Conservation (phyloP, 2,113 vertebrate species). For the Oncorhynchus nerka region DNA sequence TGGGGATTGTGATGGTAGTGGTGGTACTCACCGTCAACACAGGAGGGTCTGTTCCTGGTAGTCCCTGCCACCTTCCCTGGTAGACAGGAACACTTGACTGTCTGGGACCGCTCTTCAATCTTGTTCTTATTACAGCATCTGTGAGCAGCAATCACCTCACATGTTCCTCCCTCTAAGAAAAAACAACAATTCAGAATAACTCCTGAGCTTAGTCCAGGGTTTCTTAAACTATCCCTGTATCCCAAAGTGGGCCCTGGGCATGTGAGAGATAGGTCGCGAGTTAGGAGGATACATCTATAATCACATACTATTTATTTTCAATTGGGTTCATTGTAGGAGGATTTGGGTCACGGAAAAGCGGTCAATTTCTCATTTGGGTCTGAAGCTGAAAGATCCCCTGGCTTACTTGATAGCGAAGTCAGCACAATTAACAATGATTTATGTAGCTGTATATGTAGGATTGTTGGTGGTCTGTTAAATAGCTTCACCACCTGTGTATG, state of each 20-base stretch:
- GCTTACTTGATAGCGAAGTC: too few relatives aligned
- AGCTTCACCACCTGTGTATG: not conserved
- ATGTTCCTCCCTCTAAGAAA: slow-evolving; percentile 78
- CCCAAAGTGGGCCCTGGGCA: too few relatives aligned
- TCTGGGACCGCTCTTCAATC: slow-evolving; percentile 83
- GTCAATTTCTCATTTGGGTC: slow-evolving; percentile 21
- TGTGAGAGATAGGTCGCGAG: too few relatives aligned
- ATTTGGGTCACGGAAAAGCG: not conserved
- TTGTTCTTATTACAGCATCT: slow-evolving; percentile 83
- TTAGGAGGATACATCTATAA: too few relatives aligned
- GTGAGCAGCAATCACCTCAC: slow-evolving; percentile 80
- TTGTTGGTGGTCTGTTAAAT: not conserved
- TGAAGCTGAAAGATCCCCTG: too few relatives aligned
- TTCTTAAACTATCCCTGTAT: too few relatives aligned
- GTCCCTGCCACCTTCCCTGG: slow-evolving; percentile 83
- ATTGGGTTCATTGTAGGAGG: too few relatives aligned
- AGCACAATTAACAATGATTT: not conserved
- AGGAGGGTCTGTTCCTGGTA: slow-evolving; percentile 80
- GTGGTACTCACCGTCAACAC: slow-evolving; percentile 76
- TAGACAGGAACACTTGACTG: slow-evolving; percentile 83
- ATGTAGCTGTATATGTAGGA: not conserved
- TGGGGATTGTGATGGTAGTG: not conserved
- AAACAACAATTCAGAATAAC: slow-evolving; percentile 14
- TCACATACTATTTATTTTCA: too few relatives aligned
- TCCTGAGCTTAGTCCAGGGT: slow-evolving; percentile 8